Evolutionary conservation across 2,113 vertebrate species (phyloP).

Genomic region (Podarcis muralis): DNA sequence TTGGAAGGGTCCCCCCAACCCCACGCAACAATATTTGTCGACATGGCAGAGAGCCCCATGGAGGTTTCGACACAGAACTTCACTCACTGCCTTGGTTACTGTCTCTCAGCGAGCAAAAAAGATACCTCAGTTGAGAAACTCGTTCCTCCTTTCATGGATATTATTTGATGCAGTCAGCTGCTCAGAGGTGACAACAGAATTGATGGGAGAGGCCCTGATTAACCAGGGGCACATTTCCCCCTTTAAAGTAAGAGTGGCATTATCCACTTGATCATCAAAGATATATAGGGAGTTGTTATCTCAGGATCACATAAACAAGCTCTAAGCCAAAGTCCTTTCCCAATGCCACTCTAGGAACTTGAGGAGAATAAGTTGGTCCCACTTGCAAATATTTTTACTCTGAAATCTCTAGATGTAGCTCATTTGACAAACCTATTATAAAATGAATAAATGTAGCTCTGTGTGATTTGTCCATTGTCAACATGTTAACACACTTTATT

Average conservation of each 20-base stretch:
- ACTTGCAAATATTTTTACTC: constrained; percentile 77
- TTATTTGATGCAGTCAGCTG: not conserved
- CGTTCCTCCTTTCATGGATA: not conserved
- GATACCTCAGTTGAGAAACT: not conserved
- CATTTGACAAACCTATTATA: constrained; percentile 86
- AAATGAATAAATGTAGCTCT: constrained; percentile 83
- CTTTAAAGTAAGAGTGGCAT: not conserved
- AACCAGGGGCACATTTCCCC: not conserved
- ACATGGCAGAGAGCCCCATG: not conserved
- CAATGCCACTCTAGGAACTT: constrained; percentile 60
- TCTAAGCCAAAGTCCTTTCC: not conserved
- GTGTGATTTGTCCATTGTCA: constrained; percentile 87
- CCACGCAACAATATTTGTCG: not conserved
- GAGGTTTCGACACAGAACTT: not conserved
- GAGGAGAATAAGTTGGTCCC: constrained; percentile 71
- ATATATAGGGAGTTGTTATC: not conserved
- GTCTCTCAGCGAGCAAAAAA: not conserved
- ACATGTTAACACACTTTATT: constrained; percentile 85
- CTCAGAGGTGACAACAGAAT: not conserved
- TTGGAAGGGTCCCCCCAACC: not conserved
- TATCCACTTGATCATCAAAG: not conserved
- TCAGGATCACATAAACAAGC: not conserved
- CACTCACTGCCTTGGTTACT: not conserved
- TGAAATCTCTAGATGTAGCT: constrained; percentile 77
- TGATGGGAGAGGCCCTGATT: not conserved